Conservation (phyloP, 1,140 invertebrate species). For the Chrysoperla carnea region DNA sequence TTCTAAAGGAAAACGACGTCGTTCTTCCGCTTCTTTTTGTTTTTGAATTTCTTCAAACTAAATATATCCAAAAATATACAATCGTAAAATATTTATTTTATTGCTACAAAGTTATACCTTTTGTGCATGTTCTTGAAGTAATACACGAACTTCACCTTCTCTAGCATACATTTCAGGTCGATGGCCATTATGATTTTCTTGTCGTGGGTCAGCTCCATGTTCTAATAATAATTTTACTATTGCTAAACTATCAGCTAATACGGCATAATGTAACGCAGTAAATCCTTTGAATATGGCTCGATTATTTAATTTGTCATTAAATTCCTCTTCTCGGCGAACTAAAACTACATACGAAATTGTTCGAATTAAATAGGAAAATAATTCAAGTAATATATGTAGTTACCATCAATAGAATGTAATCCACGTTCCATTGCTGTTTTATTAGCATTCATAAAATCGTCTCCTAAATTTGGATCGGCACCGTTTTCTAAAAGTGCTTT, state of each 20-base stretch:
- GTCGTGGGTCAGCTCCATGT: conserved; percentile 48
- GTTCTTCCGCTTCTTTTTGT: conserved; percentile 56
- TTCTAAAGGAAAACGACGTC: conserved; percentile 75
- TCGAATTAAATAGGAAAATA: too few relatives aligned
- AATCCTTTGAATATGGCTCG: conserved; percentile 66
- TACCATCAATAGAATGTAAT: conserved; percentile 19
- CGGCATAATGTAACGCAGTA: conserved; percentile 82
- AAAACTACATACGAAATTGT: conserved; percentile 43
- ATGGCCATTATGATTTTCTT: conserved; percentile 62
- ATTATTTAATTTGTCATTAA: conserved; percentile 53
- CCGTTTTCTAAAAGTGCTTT: conserved; percentile 51
- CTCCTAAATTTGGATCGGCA: conserved; percentile 60
- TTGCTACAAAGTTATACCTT: conserved; percentile 7
- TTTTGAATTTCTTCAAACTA: conserved; percentile 31
- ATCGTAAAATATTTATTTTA: background rate
- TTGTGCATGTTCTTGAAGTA: conserved; percentile 8
- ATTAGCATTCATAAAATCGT: conserved; percentile 60
- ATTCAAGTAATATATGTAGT: conserved; percentile 1
- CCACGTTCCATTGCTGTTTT: conserved; percentile 29
- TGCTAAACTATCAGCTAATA: conserved; percentile 47
- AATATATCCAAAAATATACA: conserved; percentile 6
- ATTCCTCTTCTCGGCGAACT: conserved; percentile 57
- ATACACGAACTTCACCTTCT: conserved; percentile 21
- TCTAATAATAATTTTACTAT: conserved; percentile 41
- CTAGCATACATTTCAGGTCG: conserved; percentile 58